phyloP scores from a whole-genome alignment of 35 echinoderm and acorn worm genomes.

The Apostichopus parvimensis region DNA sequence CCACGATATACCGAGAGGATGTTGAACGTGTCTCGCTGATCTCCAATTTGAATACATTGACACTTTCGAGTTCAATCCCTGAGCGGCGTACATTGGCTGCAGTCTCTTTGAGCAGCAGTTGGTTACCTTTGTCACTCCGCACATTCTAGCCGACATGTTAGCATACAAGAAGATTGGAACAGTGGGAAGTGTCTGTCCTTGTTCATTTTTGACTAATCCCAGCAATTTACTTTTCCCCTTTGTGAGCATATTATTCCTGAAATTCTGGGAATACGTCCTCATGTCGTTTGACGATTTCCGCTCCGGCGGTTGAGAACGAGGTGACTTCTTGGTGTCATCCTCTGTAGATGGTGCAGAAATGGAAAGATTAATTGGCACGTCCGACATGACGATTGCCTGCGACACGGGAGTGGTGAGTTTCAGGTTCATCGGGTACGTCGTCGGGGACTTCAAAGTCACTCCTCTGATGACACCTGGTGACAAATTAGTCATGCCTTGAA shows the following conservation, averaged over 20 bases:
- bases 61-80: slow-evolving; percentile 77
- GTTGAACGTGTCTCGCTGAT: slow-evolving; percentile 64
- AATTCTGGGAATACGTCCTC: slow-evolving; percentile 11
- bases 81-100: slow-evolving; percentile 96
- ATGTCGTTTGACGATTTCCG: neutral
- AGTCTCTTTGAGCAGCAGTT: slow-evolving; percentile 74
- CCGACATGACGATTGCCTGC: neutral
- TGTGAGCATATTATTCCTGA: slow-evolving; percentile 30
- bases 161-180: slow-evolving; percentile 71
- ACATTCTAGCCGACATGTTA: slow-evolving; percentile 70
- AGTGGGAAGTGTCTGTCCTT: slow-evolving; percentile 41
- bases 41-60: slow-evolving; percentile 99
- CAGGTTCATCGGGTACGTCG: neutral
- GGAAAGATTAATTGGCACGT: neutral
- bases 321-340: slow-evolving; percentile 3
- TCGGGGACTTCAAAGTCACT: neutral
- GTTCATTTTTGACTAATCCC: slow-evolving; percentile 71
- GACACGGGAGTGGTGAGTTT: neutral
- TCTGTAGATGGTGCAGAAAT: neutral
- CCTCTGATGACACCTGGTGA: neutral
- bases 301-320: neutral
- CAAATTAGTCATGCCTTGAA: neutral
- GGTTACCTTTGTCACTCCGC: slow-evolving; percentile 77
- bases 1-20: slow-evolving; percentile 92
- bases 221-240: slow-evolving; percentile 46